Evolutionary conservation across 2,888 invertebrate species (phyloP), one percentile per base, ranked within the genome.

Genomic region (Gymnosoma rotundatum): DNA sequence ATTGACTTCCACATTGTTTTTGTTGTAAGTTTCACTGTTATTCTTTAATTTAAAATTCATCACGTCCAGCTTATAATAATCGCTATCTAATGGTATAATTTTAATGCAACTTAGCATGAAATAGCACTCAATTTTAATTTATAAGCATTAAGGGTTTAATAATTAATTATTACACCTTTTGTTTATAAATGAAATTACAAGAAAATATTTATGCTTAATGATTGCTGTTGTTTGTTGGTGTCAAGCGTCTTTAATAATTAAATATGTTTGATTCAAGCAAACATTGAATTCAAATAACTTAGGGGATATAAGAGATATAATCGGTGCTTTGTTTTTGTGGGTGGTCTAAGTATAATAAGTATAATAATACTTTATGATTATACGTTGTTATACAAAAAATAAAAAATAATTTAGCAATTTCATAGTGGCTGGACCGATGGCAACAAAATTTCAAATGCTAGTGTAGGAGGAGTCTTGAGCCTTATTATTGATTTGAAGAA

Each of bases 111-210:
- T 73, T 61, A 61, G 36, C 7, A 6, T 16, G 10, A 61, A 48
- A 48, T 58, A 21, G 7, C 1, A 67, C 4, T 7, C 38, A 38
- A 20, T 16, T 42, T 1, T 36, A 20, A 12, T 36, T 12, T 52
- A 10, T 32, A 20, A 61, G 61, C 25, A 4, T 18, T 18, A 48
- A 48, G 25, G 25, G 45, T 21, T 73, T 63, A 73, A 63, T 50
- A 61, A 61, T 72, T 72, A 72, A 72, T 72, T 72, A 60, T 36
- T 0, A 60, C 58, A 60, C 60, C 60, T 72, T 50, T 50, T 50
- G 72, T 70, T 58, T 56, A 16, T n/a, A 14, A 21, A 50, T 45
- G 20, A 32, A 14, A 58, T 54, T 45, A 18, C 1, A 58, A 32
- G 20, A 36, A 50, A 60, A 36, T 21, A 54, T 67, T 67, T 52